Conservation (phyloP, 1,140 invertebrate species). For the Drosophila navojoa region DNA sequence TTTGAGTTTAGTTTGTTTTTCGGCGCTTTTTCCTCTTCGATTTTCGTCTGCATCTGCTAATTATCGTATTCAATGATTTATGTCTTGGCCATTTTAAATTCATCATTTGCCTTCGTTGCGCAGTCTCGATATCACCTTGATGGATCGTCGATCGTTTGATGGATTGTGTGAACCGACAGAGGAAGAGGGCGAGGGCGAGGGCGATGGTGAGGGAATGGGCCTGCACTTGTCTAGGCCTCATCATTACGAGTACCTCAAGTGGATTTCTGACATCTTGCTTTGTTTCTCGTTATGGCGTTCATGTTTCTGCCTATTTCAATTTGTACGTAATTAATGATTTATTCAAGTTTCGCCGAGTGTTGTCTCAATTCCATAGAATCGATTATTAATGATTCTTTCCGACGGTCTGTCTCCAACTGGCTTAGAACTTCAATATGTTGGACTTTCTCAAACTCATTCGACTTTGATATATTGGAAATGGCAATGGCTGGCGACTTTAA, state of each 20-base stretch:
- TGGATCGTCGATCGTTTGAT: slow-evolving; percentile 77
- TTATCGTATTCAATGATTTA: slow-evolving; percentile 71
- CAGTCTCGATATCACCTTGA: slow-evolving; percentile 63
- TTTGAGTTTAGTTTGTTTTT: slow-evolving; percentile 34
- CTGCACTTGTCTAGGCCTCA: slow-evolving; percentile 71
- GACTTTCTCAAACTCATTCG: neutral
- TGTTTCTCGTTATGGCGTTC: slow-evolving; percentile 45
- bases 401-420: slow-evolving; percentile 19
- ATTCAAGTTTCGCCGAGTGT: slow-evolving; percentile 65
- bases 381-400: slow-evolving; percentile 64
- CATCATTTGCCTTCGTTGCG: slow-evolving; percentile 39
- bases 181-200: neutral
- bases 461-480: slow-evolving; percentile 1
- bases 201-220: slow-evolving; percentile 3
- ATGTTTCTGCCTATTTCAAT: slow-evolving; percentile 60
- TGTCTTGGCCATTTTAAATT: slow-evolving; percentile 60
- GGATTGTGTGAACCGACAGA: slow-evolving; percentile 70
- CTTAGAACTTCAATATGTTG: slow-evolving; percentile 3
- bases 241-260: slow-evolving; percentile 60
- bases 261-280: slow-evolving; percentile 80
- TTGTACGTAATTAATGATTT: slow-evolving; percentile 75
- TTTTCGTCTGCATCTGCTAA: slow-evolving; percentile 57
- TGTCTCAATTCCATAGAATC: slow-evolving; percentile 74
- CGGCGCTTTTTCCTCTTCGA: neutral
- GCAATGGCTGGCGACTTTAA: neutral